Base-by-base conservation (phyloP, 2,113 vertebrate genomes). In the Vulpes ferrilata region DNA sequence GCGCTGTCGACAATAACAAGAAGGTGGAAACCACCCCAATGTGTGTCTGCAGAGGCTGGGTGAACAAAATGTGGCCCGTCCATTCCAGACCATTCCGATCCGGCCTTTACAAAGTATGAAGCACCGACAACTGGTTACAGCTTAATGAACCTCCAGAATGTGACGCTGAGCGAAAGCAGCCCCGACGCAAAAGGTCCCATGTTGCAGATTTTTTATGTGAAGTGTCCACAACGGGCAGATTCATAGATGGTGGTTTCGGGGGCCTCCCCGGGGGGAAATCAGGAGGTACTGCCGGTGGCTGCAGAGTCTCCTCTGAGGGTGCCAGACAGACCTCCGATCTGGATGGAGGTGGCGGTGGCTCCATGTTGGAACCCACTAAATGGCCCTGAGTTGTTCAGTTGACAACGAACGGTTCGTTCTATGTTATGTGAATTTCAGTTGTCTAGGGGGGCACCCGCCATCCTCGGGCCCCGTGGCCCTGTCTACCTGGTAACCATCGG, bases 121-220 rank as follows among this genome's bases (percentile, higher is more conserved):
- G 5, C 0, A 0, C 51, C 0, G 27, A 23, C 0, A 15, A 2
- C 0, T 43, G 0, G 7, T 3, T 0, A 8, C 3, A 0, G 5
- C 0, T 0, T 2, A 35, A 1, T 3, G 67, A 15, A 0, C 25
- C 82, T 2, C 8, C 35, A 0, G 11, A 32, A 23, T 1, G 0
- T 1, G 0, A 2, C 0, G 2, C 43, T 9, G 2, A 3, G 43
- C 0, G 51, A 19, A 15, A 17, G 65, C 27, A 0, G 43, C 5
- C 5, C 30, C 7, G 65, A 69, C 60, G 5, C 15, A 0, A 48
- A 48, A 23, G 20, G 13, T 5, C 71, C 16, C 6, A 0, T 0
- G 1, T 1, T 0, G 12, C 10, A 12, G 1, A 16, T n/a, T 0
- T 13, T 5, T 38, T 2, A 4, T 1, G 1, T 1, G 12, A 48